phyloP scores from a whole-genome alignment of 2,113 vertebrate species.

The Oryzias javanicus region DNA sequence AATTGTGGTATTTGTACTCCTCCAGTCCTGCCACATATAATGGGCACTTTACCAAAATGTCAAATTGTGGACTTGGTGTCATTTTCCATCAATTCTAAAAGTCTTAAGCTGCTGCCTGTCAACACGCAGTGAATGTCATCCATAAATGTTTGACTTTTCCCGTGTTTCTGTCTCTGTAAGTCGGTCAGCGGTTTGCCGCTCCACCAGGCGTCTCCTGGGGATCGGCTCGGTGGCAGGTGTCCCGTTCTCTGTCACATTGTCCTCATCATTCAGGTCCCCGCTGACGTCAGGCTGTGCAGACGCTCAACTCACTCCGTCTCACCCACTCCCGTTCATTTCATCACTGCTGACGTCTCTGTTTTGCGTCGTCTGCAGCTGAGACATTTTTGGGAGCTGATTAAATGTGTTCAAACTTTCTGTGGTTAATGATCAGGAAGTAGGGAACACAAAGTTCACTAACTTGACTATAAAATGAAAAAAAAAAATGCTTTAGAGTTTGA shows the following conservation, averaged over 20 bases:
- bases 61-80: conserved; percentile 34
- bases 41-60: conserved; percentile 25
- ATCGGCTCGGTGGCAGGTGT: conserved; percentile 12
- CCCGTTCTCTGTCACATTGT: conserved; percentile 26
- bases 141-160: conserved; percentile 16
- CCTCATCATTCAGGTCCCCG: conserved; percentile 37
- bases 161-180: not conserved
- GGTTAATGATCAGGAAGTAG: no score
- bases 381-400: no score
- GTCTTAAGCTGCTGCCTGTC: conserved; percentile 40
- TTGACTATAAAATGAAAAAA: no score
- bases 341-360: not conserved
- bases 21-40: not conserved
- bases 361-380: no score
- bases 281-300: conserved; percentile 23
- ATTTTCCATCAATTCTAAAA: conserved; percentile 36
- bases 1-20: not conserved
- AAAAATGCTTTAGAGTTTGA: no score
- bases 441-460: no score
- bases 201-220: conserved; percentile 7
- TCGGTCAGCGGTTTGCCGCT: conserved; percentile 20
- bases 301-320: conserved; percentile 1
- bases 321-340: not conserved
- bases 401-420: no score
- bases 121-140: conserved; percentile 20